Evolutionary conservation across 2,113 vertebrate genomes (phyloP).

Genomic region (Syrrhaptes paradoxus): DNA sequence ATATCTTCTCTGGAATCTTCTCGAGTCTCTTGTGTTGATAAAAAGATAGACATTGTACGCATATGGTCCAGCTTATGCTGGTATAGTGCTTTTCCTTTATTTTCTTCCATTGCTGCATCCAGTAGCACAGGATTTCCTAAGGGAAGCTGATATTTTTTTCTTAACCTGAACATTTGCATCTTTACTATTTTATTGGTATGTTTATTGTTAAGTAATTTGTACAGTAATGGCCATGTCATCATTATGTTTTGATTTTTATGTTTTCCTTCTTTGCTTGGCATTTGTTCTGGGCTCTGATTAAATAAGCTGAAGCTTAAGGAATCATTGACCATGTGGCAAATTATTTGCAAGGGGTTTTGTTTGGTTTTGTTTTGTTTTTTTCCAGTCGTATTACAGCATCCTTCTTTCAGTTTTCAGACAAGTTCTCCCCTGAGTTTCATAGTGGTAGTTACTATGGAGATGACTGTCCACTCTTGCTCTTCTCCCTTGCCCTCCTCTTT

Average conservation of each 20-base stretch:
- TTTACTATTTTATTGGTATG: background rate
- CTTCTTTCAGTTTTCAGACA: constrained; percentile 45
- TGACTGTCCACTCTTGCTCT: constrained; percentile 7
- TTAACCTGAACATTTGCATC: background rate
- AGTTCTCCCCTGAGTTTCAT: constrained; percentile 42
- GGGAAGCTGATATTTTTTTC: background rate
- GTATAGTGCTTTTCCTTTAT: background rate
- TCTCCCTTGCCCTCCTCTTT: background rate
- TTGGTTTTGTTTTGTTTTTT: background rate
- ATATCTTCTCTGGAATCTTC: background rate
- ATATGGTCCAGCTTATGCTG: background rate
- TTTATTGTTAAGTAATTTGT: constrained; percentile 42
- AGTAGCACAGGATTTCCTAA: background rate
- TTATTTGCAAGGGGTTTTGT: background rate
- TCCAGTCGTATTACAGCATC: background rate
- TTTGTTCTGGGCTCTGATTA: constrained; percentile 33
- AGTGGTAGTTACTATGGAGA: constrained; percentile 69
- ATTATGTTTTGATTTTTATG: constrained; percentile 2
- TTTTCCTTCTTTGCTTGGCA: background rate
- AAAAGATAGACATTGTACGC: background rate
- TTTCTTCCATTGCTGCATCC: background rate
- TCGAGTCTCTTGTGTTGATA: background rate
- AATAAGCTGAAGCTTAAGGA: constrained; percentile 48
- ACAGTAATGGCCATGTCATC: background rate
- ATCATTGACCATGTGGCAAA: constrained; percentile 25